Conservation (phyloP, 2,113 vertebrate genomes). For the Vimba vimba region DNA sequence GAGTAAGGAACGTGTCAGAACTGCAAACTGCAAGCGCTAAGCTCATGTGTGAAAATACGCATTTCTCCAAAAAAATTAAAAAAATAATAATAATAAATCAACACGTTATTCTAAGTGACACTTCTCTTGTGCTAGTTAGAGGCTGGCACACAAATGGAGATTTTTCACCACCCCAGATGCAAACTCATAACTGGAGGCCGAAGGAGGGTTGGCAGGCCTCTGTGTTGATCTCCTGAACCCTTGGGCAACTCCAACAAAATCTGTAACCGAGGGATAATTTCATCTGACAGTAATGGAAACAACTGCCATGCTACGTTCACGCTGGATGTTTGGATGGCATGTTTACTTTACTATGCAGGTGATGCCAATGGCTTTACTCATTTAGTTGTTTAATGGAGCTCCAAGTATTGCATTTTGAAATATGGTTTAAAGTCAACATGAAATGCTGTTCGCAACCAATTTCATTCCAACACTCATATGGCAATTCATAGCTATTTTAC, state of each 20-base stretch:
- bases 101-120: conserved; percentile 3
- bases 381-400: background rate
- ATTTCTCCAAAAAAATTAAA: background rate
- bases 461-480: background rate
- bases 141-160: background rate
- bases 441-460: background rate
- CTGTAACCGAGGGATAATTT: conserved; percentile 6
- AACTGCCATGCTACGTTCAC: conserved; percentile 17
- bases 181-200: conserved; percentile 24
- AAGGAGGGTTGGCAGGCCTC: background rate
- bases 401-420: background rate
- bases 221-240: background rate
- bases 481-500: background rate
- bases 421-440: background rate
- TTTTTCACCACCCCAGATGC: conserved; percentile 20
- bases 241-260: background rate
- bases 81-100: background rate
- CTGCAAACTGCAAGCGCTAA: background rate
- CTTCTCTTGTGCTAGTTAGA: conserved; percentile 10
- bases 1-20: background rate
- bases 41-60: background rate
- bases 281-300: conserved; percentile 28
- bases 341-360: conserved; percentile 20
- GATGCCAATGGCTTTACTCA: background rate
- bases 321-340: background rate